These are phyloP conservation scores for Anodontia alba DNA, from an alignment of 2,888 invertebrate species.

Conservation along the genomic window DNA sequence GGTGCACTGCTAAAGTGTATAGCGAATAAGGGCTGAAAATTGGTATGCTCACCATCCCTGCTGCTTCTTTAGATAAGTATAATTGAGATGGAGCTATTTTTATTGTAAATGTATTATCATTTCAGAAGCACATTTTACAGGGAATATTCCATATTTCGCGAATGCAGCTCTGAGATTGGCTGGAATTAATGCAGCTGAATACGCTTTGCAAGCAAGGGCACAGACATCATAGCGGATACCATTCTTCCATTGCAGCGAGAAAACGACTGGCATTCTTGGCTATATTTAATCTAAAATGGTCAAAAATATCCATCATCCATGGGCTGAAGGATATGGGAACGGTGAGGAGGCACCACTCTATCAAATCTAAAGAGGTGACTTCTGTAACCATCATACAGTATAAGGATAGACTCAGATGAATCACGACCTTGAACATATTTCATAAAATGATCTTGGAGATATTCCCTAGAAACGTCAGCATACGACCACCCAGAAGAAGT, in stretches of 20 bases:
- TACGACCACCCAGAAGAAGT: conserved; percentile 34
- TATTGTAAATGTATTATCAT: too few species aligned
- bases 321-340: conserved; percentile 29
- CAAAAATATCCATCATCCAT: conserved; percentile 36
- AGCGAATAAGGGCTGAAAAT: too few species aligned
- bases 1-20: too few species aligned
- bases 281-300: conserved; percentile 24
- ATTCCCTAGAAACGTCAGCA: conserved; percentile 25
- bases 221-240: conserved; percentile 28
- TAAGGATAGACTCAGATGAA: background rate
- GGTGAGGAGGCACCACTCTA: conserved; percentile 33
- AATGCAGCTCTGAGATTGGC: conserved; percentile 32
- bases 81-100: too few species aligned
- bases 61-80: too few species aligned
- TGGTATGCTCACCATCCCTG: too few species aligned
- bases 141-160: background rate
- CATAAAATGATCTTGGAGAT: conserved; percentile 29
- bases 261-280: conserved; percentile 20
- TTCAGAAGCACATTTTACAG: too few species aligned
- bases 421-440: conserved; percentile 21
- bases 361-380: conserved; percentile 37
- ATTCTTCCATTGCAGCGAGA: background rate
- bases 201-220: conserved; percentile 31
- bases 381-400: conserved; percentile 32
- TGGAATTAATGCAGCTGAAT: conserved; percentile 13